Percentiles rank a stretch among this genome's conserved stretches.
Evolutionary conservation across 2,888 invertebrate genomes (phyloP).

Genomic region (Cheilosia variabilis): DNA sequence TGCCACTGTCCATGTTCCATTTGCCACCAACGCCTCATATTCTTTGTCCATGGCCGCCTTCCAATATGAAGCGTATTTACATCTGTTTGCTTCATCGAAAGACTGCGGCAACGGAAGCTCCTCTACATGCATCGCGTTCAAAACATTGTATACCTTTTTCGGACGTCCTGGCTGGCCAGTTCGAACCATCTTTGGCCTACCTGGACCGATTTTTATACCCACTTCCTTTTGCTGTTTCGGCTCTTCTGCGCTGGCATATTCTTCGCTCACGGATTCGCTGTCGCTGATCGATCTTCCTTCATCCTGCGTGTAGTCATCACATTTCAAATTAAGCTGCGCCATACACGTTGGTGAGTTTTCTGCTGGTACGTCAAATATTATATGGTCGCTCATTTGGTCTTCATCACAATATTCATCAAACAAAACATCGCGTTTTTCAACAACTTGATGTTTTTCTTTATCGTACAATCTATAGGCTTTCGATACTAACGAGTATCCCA

Average conservation of each 20-base stretch:
- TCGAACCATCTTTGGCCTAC: slow-evolving; percentile 28
- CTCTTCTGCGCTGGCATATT: slow-evolving; percentile 33
- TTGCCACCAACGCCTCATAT: slow-evolving; percentile 64
- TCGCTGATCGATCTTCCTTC: slow-evolving; percentile 13
- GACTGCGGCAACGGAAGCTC: slow-evolving; percentile 29
- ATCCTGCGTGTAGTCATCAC: slow-evolving; percentile 11
- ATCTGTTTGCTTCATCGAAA: slow-evolving; percentile 15
- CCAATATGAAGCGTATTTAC: slow-evolving; percentile 23
- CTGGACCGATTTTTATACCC: slow-evolving; percentile 15
- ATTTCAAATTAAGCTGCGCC: not conserved
- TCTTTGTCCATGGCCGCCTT: slow-evolving; percentile 72
- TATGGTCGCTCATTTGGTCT: slow-evolving; percentile 19
- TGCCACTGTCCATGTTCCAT: slow-evolving; percentile 45
- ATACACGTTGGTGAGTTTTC: slow-evolving; percentile 11
- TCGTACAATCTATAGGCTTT: slow-evolving; percentile 66
- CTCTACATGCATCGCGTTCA: too few species aligned
- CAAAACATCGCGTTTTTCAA: slow-evolving; percentile 56
- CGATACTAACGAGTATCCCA: slow-evolving; percentile 47
- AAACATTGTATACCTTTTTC: slow-evolving; percentile 40
- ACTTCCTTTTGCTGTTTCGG: slow-evolving; percentile 10
- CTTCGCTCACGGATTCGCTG: slow-evolving; percentile 39
- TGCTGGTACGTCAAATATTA: slow-evolving; percentile 39
- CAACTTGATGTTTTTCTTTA: slow-evolving; percentile 40
- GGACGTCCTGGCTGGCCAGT: slow-evolving; percentile 45
- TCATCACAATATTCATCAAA: too few species aligned